phyloP scores from a whole-genome alignment of 1,140 invertebrate genomes.

The Ptiloglossa arizonensis region DNA sequence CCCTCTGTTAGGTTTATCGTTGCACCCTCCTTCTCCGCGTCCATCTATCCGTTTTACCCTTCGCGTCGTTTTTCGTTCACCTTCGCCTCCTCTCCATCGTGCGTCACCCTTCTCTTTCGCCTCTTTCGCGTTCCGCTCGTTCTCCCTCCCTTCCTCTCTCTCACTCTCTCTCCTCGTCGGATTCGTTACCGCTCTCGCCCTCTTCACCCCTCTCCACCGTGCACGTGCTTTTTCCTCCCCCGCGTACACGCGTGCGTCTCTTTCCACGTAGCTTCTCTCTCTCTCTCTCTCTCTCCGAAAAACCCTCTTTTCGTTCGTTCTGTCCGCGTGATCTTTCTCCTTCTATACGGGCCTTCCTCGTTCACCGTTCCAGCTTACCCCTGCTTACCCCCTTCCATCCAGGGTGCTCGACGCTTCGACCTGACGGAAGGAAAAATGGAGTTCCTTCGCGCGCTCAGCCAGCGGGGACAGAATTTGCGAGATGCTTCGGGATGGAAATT shows the following conservation, averaged over 20 bases:
- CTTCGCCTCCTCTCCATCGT: constrained; percentile 1
- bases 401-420: constrained; percentile 12
- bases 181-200: neutral
- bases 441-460: neutral
- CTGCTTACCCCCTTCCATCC: too few species aligned
- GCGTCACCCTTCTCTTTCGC: too few species aligned
- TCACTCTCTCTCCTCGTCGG: neutral
- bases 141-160: neutral
- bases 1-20: neutral
- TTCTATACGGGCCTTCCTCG: neutral
- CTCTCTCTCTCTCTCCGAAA: neutral
- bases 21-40: neutral
- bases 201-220: neutral
- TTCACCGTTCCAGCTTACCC: neutral
- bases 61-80: neutral
- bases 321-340: constrained; percentile 5
- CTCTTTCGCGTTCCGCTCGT: neutral
- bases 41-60: neutral
- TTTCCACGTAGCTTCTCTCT: too few species aligned
- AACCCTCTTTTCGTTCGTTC: too few species aligned
- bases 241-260: too few species aligned
- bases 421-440: constrained; percentile 43
- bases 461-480: constrained; percentile 7
- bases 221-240: too few species aligned
- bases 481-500: constrained; percentile 29